phyloP scores from a whole-genome alignment of 92 coral and sea anemone species.

The Virgularia gustaviana region DNA sequence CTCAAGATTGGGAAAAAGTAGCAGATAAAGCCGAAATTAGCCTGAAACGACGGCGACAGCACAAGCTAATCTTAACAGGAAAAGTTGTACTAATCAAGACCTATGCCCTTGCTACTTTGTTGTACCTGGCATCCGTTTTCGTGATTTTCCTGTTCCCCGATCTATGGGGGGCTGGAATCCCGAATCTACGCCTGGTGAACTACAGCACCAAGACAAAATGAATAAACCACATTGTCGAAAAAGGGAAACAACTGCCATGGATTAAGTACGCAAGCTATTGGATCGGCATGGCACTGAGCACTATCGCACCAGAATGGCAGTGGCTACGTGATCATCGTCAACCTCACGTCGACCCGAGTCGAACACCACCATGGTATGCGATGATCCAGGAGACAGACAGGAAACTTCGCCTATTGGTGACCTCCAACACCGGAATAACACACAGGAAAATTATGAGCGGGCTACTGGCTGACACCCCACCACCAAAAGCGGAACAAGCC shows the following conservation, averaged over 20 bases:
- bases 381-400: not conserved
- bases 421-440: not conserved
- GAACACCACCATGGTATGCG: not conserved
- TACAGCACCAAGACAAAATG: not conserved
- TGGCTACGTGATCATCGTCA: slow-evolving; percentile 1
- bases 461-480: not conserved
- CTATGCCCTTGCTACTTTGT: slow-evolving; percentile 31
- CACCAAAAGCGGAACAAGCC: not conserved
- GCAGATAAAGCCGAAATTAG: slow-evolving; percentile 19
- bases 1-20: slow-evolving; percentile 11
- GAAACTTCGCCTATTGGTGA: not conserved
- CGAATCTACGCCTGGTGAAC: not conserved
- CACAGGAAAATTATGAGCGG: not conserved
- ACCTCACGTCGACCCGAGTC: slow-evolving; percentile 22
- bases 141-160: not conserved
- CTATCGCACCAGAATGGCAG: slow-evolving; percentile 15
- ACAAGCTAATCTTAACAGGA: slow-evolving; percentile 28
- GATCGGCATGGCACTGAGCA: not conserved
- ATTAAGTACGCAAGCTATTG: slow-evolving; percentile 22
- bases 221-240: not conserved
- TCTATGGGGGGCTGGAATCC: not conserved
- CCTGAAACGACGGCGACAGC: slow-evolving; percentile 13
- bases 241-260: not conserved
- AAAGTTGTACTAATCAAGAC: slow-evolving; percentile 31
- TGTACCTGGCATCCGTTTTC: slow-evolving; percentile 43